Conservation (phyloP, 2,888 invertebrate genomes). For the Embidobia sp. region DNA sequence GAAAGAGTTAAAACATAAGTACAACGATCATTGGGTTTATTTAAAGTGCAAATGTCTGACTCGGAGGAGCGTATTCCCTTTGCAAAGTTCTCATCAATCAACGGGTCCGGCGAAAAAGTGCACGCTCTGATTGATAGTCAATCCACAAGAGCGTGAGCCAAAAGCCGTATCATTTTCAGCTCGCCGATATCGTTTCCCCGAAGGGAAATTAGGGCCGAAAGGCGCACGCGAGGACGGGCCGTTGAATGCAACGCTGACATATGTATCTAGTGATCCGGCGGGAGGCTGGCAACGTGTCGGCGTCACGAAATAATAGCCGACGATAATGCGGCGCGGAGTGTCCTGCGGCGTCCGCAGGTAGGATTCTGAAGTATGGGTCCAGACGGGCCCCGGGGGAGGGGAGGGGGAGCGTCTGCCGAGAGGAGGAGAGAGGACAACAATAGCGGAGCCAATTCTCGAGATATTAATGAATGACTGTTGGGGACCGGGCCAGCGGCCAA, state of each 20-base stretch:
- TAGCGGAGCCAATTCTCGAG: constrained; percentile 62
- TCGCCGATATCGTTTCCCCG: constrained; percentile 12
- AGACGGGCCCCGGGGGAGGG: constrained; percentile 7
- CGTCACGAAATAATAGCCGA: constrained; percentile 51
- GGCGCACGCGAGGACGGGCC: constrained; percentile 23
- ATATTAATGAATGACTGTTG: constrained; percentile 67
- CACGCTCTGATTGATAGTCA: too few relatives aligned
- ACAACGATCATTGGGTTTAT: too few relatives aligned
- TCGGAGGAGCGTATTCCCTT: too few relatives aligned
- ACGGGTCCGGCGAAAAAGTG: too few relatives aligned
- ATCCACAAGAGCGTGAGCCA: too few relatives aligned
- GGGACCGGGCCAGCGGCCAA: constrained; percentile 50
- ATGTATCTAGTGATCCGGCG: constrained; percentile 44
- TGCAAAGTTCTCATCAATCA: too few relatives aligned
- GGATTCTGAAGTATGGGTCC: constrained; percentile 46
- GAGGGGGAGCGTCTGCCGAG: constrained; percentile 11
- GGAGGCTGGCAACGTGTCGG: constrained; percentile 46
- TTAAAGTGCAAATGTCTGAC: too few relatives aligned
- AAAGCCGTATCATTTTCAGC: constrained; percentile 2
- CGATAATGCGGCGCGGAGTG: constrained; percentile 50
- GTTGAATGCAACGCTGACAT: constrained; percentile 41
- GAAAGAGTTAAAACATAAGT: too few relatives aligned
- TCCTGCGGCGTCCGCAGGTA: constrained; percentile 59
- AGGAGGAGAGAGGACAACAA: constrained; percentile 43
- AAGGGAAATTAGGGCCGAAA: constrained; percentile 9